Conservation (phyloP, 2,888 invertebrate species). For the Linnaemya vulpina region DNA sequence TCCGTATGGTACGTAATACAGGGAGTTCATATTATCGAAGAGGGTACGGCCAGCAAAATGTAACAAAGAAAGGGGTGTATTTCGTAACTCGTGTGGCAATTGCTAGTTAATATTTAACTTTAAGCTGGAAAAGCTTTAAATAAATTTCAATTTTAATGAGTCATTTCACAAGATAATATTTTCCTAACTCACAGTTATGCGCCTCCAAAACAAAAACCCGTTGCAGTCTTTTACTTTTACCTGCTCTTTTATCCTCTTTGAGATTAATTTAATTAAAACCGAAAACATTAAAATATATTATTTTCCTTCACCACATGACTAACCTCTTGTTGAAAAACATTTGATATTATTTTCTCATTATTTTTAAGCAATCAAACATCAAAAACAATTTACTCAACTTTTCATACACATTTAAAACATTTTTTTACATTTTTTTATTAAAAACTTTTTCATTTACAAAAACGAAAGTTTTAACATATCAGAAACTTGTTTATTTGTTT, state of each 20-base stretch:
- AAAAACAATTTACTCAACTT: constrained; percentile 59
- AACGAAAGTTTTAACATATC: constrained; percentile 42
- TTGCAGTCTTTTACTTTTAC: background rate
- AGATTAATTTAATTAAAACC: constrained; percentile 26
- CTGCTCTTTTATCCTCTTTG: background rate
- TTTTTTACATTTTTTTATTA: background rate
- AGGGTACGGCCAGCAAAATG: background rate
- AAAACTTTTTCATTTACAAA: constrained; percentile 47
- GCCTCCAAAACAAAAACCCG: too few relatives aligned
- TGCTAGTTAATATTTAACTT: background rate
- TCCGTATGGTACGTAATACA: too few relatives aligned
- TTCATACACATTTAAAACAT: constrained; percentile 20
- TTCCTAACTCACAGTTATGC: too few relatives aligned
- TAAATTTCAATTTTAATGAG: too few relatives aligned
- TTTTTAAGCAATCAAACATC: constrained; percentile 61
- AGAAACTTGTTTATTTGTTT: background rate
- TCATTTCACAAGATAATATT: too few relatives aligned
- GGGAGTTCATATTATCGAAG: background rate
- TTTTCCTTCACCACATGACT: constrained; percentile 8
- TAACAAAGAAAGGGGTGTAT: background rate
- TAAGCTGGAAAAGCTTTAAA: too few relatives aligned
- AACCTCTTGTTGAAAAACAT: background rate
- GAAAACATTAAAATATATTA: background rate
- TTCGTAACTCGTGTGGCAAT: background rate
- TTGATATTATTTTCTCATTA: constrained; percentile 56